A percentile compares a stretch with the other conserved stretches of the same genome.
These are phyloP conservation scores for Antitype chi DNA, from an alignment of 2,888 invertebrate species.

Conservation along the genomic window DNA sequence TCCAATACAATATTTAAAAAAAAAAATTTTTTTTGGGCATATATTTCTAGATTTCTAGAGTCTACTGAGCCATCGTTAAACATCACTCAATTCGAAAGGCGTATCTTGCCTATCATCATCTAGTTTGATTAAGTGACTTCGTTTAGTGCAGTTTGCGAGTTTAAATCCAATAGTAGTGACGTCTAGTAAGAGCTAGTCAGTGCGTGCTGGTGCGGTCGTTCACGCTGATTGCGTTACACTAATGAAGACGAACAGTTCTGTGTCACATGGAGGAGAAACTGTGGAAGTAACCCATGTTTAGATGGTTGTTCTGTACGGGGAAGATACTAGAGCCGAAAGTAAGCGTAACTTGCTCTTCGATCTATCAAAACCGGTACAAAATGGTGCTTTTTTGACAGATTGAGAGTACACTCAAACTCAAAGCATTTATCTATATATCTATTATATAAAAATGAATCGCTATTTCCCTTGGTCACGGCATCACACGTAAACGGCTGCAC, in stretches of 20 bases:
- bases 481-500: no score
- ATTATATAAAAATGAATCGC: no score
- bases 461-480: no score
- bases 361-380: background rate
- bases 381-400: background rate
- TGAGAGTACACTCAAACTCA: no score
- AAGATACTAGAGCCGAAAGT: background rate
- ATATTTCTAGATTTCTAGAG: background rate
- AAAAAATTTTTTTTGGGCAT: no score
- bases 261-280: slow-evolving; percentile 23
- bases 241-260: slow-evolving; percentile 71
- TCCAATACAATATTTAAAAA: no score
- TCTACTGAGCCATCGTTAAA: no score
- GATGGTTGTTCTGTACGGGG: background rate
- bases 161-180: slow-evolving; percentile 44
- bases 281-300: slow-evolving; percentile 6
- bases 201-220: slow-evolving; percentile 68
- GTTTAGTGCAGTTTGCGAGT: slow-evolving; percentile 29
- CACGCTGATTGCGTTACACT: slow-evolving; percentile 77
- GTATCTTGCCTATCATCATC: background rate
- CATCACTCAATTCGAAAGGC: background rate
- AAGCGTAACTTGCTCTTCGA: background rate
- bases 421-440: no score
- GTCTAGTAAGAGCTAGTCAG: slow-evolving; percentile 27
- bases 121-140: background rate